Conservation (phyloP, 2,797 vertebrate genomes). For the Synanceia verrucosa region DNA sequence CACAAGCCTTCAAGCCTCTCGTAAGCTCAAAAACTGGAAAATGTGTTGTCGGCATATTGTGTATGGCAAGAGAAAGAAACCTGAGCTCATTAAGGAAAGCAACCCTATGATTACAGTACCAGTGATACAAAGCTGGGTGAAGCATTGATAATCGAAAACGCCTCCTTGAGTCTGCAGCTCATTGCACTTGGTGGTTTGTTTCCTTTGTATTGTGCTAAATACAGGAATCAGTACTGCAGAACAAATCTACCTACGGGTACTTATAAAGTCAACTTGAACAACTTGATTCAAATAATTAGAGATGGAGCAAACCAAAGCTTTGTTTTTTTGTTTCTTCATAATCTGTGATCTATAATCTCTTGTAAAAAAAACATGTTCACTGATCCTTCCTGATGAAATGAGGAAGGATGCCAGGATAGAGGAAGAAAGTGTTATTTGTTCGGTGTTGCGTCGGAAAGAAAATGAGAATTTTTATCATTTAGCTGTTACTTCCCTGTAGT, state of each 20-base stretch:
- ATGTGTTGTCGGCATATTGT: conserved; percentile 70
- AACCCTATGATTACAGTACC: conserved; percentile 63
- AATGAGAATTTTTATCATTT: background rate
- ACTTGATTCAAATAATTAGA: too few species aligned
- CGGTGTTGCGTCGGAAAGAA: background rate
- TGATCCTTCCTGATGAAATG: background rate
- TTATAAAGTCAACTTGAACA: too few species aligned
- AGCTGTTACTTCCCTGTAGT: background rate
- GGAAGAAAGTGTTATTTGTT: background rate
- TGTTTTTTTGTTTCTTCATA: background rate
- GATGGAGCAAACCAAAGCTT: background rate
- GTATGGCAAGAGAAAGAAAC: conserved; percentile 35
- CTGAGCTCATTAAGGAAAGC: conserved; percentile 44
- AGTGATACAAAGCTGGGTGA: conserved; percentile 54
- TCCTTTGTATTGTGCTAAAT: too few species aligned
- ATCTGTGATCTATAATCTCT: too few species aligned
- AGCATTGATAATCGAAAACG: conserved; percentile 34
- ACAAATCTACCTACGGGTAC: too few species aligned
- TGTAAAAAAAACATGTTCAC: background rate
- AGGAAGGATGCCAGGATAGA: too few species aligned
- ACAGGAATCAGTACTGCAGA: too few species aligned
- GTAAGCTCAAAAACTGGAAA: conserved; percentile 69
- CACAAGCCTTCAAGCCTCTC: conserved; percentile 41
- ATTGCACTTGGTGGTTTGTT: conserved; percentile 33
- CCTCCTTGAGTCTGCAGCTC: conserved; percentile 30